phyloP scores from a whole-genome alignment of 2,113 vertebrate species.

The Nothocercus julius region DNA sequence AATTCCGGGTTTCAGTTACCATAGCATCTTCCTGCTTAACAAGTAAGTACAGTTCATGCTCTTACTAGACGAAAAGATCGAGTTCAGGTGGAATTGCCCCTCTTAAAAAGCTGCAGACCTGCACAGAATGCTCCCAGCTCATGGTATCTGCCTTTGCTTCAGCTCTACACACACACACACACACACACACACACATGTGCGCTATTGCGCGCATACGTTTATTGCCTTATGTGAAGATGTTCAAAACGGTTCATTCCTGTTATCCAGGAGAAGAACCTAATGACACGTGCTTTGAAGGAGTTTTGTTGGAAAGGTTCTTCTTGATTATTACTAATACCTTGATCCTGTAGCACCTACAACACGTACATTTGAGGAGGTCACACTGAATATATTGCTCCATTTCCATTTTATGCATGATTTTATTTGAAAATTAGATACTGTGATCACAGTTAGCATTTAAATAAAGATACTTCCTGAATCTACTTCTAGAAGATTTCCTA shows the following conservation, averaged over 20 bases:
- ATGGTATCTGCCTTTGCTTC: background rate
- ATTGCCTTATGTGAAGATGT: constrained; percentile 85
- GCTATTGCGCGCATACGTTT: constrained; percentile 60
- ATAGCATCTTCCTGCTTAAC: background rate
- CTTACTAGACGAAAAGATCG: rapidly evolving
- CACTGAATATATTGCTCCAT: background rate
- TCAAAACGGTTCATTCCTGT: constrained; percentile 72
- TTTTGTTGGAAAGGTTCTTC: constrained; percentile 76
- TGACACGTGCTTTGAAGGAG: constrained; percentile 78
- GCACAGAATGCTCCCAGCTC: constrained; percentile 60
- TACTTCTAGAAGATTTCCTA: too few species aligned
- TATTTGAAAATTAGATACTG: background rate
- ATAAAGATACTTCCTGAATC: background rate
- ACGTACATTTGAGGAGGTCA: constrained; percentile 1
- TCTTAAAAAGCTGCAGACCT: background rate
- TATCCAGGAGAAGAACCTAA: constrained; percentile 83
- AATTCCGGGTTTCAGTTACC: background rate
- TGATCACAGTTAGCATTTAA: background rate
- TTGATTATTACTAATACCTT: constrained; percentile 43
- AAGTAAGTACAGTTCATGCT: background rate
- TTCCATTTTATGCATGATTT: background rate
- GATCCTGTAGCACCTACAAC: constrained; percentile 76
- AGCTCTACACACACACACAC: constrained; percentile 16
- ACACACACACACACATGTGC: constrained; percentile 56
- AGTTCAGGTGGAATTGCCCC: background rate